Conservation (phyloP, 2,113 vertebrate species). For the Hypomesus transpacificus region DNA sequence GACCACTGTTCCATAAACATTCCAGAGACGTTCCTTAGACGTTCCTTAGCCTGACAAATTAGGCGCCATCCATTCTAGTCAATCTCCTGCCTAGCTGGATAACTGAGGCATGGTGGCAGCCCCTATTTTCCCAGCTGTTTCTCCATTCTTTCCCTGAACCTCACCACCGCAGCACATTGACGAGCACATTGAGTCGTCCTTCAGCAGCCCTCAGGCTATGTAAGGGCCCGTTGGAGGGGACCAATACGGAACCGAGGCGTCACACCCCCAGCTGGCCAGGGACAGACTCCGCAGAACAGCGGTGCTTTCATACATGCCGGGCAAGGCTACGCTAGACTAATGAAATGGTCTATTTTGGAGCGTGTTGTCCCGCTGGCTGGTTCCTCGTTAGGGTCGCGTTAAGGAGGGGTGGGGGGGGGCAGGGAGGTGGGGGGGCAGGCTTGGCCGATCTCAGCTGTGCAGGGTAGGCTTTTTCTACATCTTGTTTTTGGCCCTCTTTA, state of each 20-base stretch:
- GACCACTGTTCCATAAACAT: slow-evolving; percentile 35
- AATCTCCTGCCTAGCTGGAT: slow-evolving; percentile 45
- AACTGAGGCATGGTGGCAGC: slow-evolving; percentile 21
- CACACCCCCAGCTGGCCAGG: not conserved
- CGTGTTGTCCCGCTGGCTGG: not conserved
- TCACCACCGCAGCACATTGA: not conserved
- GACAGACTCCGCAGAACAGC: not conserved
- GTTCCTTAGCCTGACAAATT: slow-evolving; percentile 30
- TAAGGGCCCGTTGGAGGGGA: not conserved
- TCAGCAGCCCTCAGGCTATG: not conserved
- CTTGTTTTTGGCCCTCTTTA: not conserved
- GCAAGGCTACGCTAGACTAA: not conserved
- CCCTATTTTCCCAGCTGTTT: slow-evolving; percentile 48
- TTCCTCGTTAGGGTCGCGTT: not conserved
- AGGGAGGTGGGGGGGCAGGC: not conserved
- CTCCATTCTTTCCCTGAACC: slow-evolving; percentile 37
- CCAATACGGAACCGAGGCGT: not conserved
- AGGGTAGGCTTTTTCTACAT: not conserved
- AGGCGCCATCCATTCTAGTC: slow-evolving; percentile 51
- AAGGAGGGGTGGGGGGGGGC: not conserved
- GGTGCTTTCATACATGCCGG: not conserved
- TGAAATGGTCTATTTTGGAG: not conserved
- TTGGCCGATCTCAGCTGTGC: not conserved
- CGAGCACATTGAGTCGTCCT: not conserved
- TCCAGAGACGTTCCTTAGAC: slow-evolving; percentile 35